phyloP scores from a whole-genome alignment of 2,797 vertebrate species.

The Chiloscyllium punctatum region DNA sequence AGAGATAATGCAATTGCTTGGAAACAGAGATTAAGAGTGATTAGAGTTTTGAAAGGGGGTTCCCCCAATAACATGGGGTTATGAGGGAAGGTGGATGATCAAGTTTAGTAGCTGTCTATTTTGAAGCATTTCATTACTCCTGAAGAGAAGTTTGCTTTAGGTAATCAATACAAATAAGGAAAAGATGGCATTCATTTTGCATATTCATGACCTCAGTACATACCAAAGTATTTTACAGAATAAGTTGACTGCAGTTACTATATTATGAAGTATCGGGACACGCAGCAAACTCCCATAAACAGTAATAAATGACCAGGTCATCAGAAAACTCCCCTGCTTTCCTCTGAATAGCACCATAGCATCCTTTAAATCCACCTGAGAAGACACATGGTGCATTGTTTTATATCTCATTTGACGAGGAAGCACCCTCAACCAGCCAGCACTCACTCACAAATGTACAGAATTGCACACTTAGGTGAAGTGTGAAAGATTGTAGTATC shows the following conservation, averaged over 20 bases:
- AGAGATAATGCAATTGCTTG: not conserved
- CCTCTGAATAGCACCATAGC: not conserved
- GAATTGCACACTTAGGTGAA: not conserved
- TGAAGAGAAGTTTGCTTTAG: not conserved
- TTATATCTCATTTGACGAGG: not conserved
- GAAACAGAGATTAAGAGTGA: not conserved
- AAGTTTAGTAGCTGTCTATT: not conserved
- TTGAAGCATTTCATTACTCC: not conserved
- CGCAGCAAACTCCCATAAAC: not conserved
- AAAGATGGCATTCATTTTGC: not conserved
- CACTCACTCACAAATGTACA: not conserved
- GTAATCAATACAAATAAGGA: not conserved
- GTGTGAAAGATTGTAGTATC: not conserved
- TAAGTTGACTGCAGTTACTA: not conserved
- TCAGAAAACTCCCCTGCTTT: not conserved
- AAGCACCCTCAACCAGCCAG: not conserved
- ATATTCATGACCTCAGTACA: not conserved
- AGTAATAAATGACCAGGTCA: not conserved
- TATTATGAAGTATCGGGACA: not conserved
- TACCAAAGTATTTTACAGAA: not conserved
- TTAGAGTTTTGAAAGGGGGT: too few species aligned
- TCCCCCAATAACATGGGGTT: not conserved
- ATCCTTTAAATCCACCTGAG: not conserved
- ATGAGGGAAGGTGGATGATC: not conserved
- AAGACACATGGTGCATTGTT: not conserved